phyloP scores from a whole-genome alignment of 1,140 invertebrate species.

The Eriosoma lanigerum region DNA sequence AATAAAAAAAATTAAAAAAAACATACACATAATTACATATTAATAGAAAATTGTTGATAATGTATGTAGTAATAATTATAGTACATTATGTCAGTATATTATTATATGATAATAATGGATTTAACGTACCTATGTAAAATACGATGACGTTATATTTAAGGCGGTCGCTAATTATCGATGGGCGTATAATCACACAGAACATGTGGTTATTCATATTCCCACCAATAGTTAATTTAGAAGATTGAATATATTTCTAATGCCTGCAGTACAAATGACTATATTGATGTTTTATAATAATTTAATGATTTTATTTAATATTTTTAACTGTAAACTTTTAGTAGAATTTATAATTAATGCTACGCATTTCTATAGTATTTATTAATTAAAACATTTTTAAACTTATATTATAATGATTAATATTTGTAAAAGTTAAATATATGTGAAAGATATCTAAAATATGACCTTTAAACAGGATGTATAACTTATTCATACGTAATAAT shows the following conservation, averaged over 20 bases:
- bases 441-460: neutral
- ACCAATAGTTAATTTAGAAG: slow-evolving; percentile 12
- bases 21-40: too few relatives aligned
- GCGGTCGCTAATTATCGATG: slow-evolving; percentile 49
- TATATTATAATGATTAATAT: slow-evolving; percentile 23
- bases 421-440: neutral
- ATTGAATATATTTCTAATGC: neutral
- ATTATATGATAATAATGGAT: too few relatives aligned
- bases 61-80: too few relatives aligned
- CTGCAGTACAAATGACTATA: neutral
- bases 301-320: neutral
- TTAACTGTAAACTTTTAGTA: too few relatives aligned
- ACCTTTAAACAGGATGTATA: slow-evolving; percentile 26
- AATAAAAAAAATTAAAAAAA: too few relatives aligned
- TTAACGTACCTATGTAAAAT: neutral
- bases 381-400: neutral
- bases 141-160: slow-evolving; percentile 26
- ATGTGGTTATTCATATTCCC: slow-evolving; percentile 12
- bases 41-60: too few relatives aligned
- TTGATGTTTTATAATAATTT: neutral
- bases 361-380: too few relatives aligned
- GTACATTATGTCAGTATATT: too few relatives aligned
- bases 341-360: neutral
- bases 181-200: slow-evolving; percentile 24
- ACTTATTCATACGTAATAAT: neutral